Conservation (phyloP, 2,797 vertebrate species). For the Champsocephalus gunnari region DNA sequence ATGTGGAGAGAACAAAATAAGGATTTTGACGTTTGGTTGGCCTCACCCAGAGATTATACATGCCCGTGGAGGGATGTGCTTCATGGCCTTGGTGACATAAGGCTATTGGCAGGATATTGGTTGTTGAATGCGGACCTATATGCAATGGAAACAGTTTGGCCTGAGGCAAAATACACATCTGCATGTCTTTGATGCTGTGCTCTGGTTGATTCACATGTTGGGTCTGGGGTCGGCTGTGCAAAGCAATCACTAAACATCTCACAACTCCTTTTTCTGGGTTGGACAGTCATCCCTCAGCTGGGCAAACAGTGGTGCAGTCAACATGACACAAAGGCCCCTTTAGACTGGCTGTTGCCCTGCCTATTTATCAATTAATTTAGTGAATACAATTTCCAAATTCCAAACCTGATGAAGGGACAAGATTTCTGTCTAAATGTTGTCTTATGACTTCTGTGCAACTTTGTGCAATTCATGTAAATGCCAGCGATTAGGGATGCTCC, state of each 20-base stretch:
- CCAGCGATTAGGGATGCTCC: background rate
- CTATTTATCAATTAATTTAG: background rate
- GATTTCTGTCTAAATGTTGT: background rate
- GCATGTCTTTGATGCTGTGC: conserved; percentile 61
- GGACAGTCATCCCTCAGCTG: conserved; percentile 20
- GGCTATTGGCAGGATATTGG: conserved; percentile 57
- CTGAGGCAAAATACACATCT: conserved; percentile 54
- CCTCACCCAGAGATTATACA: conserved; percentile 56
- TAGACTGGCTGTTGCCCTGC: background rate
- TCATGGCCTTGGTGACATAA: conserved; percentile 55
- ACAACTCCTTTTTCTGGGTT: conserved; percentile 15
- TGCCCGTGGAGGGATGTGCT: conserved; percentile 40
- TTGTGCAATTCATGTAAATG: conserved; percentile 5
- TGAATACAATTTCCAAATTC: background rate
- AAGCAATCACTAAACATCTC: conserved; percentile 29
- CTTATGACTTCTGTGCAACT: background rate
- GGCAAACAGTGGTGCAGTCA: background rate
- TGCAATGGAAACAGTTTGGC: conserved; percentile 52
- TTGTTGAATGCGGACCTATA: conserved; percentile 63
- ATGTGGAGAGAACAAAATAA: conserved; percentile 22
- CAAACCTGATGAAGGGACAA: background rate
- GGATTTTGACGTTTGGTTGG: conserved; percentile 47
- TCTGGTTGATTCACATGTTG: conserved; percentile 42
- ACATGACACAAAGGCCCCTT: conserved; percentile 11
- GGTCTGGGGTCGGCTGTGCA: conserved; percentile 45